Evolutionary conservation across 2,797 vertebrate species (phyloP), one percentile per base, ranked within the genome.

Genomic region (Sebastes melanostomus): DNA sequence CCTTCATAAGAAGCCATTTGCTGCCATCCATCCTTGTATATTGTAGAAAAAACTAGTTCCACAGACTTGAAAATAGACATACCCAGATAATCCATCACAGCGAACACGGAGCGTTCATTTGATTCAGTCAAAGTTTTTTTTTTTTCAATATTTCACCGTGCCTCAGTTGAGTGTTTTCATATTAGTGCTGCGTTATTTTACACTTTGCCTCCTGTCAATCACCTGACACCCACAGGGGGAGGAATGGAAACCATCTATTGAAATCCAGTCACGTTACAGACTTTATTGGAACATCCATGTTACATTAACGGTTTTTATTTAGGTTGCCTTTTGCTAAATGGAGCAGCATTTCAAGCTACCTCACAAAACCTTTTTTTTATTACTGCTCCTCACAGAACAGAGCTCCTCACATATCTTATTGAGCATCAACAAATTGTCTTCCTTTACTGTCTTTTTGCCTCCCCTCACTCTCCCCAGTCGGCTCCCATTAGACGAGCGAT

Each of bases 401-500:
- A 60, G 66, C 5, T 8, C 32, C 24, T 3, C 12, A 1, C 36
- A 14, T 54, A 54, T 70, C 29, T 74, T 38, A 63, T 66, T 34
- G 52, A 85, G 16, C 34, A 72, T 58, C 59, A 72, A 42, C 78
- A 81, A 61, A 74, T 77, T 29, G 38, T 61, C 52, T 74, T 55
- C n/a, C n/a, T 63, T 66, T 27, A 20, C 66, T n/a, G 30, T 66
- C 46, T 66, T 50, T 59, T 46, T 70, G 27, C 71, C 22, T 72
- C 27, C 74, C 52, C 29, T 56, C 30, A 11, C 82, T 65, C 62
- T 77, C 50, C 60, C 82, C 65, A 74, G 73, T 76, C 30, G 20
- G 50, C 56, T 78, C 65, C 71, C 69, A 80, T 87, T 77, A 85
- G 75, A 71, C 54, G 30, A 72, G 69, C 34, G 18, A 70, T 86